Evolutionary conservation across 2,113 vertebrate genomes (phyloP), one percentile per base, ranked within the genome.

Genomic region (Glaucidium brasilianum): DNA sequence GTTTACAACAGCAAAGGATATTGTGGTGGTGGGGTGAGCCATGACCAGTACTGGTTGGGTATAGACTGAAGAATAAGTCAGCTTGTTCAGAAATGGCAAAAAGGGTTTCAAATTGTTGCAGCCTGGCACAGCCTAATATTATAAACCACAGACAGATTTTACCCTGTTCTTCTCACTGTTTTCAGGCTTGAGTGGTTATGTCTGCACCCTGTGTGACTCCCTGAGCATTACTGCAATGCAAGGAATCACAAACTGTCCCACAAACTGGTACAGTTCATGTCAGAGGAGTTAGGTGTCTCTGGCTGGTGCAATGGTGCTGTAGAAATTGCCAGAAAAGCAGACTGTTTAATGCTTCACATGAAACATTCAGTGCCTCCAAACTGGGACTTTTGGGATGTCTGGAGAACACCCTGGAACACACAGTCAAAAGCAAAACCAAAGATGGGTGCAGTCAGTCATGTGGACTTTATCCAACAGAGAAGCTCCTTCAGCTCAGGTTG

Each of bases 151-250:
- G 39, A 10, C 15, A 59, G 34, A 56, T 47, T 58, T 75, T 59
- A 29, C 15, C 15, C 18, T 43, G 27, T n/a, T 39, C 21, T 68
- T 56, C 58, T 84, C 30, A 10, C 53, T 56, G 5, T 60, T 79
- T 83, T 66, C 34, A 27, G 25, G 45, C n/a, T 88, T 1, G 0
- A n/a, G 6, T 72, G 17, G 10, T 88, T 75, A 50, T 0, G 0
- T 27, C 26, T 92, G 11, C 18, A 22, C 27, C 9, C 35, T 73
- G 21, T 19, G 4, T 26, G 21, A 43, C 25, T 63, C 45, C 72
- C 52, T 62, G 9, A 77, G 45, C 21, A 64, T 16, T 39, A 30
- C 11, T 66, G 45, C 17, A 62, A 6, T 41, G 21, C 9, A 14
- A 69, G 43, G 52, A 88, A 62, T 17, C 49, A 39, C 9, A 1